A percentile compares a stretch with the other conserved stretches of the same genome.
Conservation (phyloP, 2,113 vertebrate species). For the Oncorhynchus masou region DNA sequence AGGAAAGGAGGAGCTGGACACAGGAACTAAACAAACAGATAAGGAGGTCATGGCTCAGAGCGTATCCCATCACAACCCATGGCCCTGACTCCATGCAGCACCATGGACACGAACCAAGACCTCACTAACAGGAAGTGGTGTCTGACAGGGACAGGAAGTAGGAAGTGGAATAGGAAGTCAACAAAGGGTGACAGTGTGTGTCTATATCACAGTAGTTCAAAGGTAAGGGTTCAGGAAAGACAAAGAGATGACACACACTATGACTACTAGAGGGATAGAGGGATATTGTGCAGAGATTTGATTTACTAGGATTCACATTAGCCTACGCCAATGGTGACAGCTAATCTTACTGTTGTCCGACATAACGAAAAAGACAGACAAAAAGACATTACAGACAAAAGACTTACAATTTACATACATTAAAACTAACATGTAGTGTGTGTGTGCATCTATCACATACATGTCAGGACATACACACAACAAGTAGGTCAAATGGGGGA, state of each 20-base stretch:
- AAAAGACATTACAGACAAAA: too few species aligned
- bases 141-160: neutral
- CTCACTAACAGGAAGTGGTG: neutral
- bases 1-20: neutral
- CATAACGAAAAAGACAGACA: too few species aligned
- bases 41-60: neutral
- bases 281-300: too few species aligned
- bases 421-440: too few species aligned
- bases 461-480: too few species aligned
- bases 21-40: neutral
- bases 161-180: neutral
- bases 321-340: too few species aligned
- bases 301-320: too few species aligned
- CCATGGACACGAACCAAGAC: neutral
- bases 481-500: too few species aligned
- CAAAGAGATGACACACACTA: neutral
- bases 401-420: too few species aligned
- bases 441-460: too few species aligned
- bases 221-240: neutral
- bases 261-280: too few species aligned
- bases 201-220: neutral
- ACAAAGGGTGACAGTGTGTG: neutral
- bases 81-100: neutral
- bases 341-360: too few species aligned
- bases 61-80: neutral